Evolutionary conservation across 2,113 vertebrate genomes (phyloP), one percentile per base, ranked within the genome.

Genomic region (Pterocles gutturalis): DNA sequence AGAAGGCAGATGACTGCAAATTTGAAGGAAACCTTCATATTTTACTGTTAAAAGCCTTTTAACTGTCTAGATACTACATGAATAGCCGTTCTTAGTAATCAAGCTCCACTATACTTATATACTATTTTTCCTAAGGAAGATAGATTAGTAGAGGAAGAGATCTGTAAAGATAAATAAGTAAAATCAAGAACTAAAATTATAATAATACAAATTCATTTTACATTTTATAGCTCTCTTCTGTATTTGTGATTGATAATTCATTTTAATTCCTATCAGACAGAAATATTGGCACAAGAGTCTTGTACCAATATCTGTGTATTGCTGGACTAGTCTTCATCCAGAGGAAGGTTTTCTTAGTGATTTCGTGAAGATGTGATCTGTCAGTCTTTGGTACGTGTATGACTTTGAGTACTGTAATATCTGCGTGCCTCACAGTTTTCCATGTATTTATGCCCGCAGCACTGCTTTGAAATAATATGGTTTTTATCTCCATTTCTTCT

Each of bases 41-140:
- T 97, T 96, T 95, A 91, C 86, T 95, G 49, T 94, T 95, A 90
- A 87, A 91, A 95, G 33, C 67, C 65, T 85, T 89, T 73, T 91
- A 57, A 90, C 83, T 95, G 92, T 87, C 87, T 61, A 25, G 46
- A 71, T 70, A 70, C 84, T 87, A 65, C 54, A 71, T 85, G 94
- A 90, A 53, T 83, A 73, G 90, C 29, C 55, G 55, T 94, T 92
- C 89, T 93, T 51, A 65, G 54, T 85, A 89, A 94, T 95, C 81
- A 87, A 95, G 78, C 62, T 67, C 62, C 61, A 49, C 22, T 86
- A 25, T 66, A 94, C 66, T 87, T 89, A 83, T 15, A 81, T 49
- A n/a, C 49, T 80, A 48, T 65, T 93, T 94, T 62, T 87, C 33
- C 83, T 92, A 86, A 94, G 82, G 31, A 90, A 94, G 91, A 89